Base-by-base conservation (phyloP, 2,888 invertebrate genomes). In the Amaurobius ferox region DNA sequence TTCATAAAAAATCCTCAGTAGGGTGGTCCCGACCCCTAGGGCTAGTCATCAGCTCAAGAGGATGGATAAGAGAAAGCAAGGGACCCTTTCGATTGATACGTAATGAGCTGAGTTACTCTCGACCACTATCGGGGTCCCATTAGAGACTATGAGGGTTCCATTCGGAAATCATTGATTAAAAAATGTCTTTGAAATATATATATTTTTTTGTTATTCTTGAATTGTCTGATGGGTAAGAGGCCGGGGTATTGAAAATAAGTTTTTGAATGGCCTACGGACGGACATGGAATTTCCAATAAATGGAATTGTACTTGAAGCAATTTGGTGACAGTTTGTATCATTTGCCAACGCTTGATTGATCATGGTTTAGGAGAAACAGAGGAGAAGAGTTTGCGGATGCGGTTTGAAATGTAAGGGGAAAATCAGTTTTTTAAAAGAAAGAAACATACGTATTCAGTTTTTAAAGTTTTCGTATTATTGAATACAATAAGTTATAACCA, bases 21-120 rank as follows among this genome's bases (percentile, higher is more conserved):
- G 74, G 81, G 74, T 68, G 81, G 81, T 70, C 64, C 55, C 35
- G 81, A 66, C 76, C 81, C 83, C 83, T 85, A 67, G 67, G 83
- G 83, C 83, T 66, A 48, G 77, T 85, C 83, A 85, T 85, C 83
- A 85, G 39, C 77, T 85, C 55, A 40, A 85, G 83, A 76, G 71
- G 83, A 76, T 62, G 44, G 11, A 35, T 11, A n/a, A 40, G 32
- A n/a, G 40, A 23, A 39, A 16, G n/a, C 5, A 40, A 44, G 29
- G n/a, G 19, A 55, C 44, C 16, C 26, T 19, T 74, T 85, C 77
- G 71, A 77, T 77, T 85, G 72, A 77, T 77, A 72, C 72, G 77
- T 85, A 85, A 85, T 77, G 83, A 85, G 83, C 83, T 44, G 30
- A 67, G 74, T 66, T 23, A 39, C 29, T 68, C 66, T 73, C 74